A percentile compares a stretch with the other conserved stretches of the same genome.
Conservation (phyloP, 2,888 invertebrate genomes). For the Priapulus caudatus region DNA sequence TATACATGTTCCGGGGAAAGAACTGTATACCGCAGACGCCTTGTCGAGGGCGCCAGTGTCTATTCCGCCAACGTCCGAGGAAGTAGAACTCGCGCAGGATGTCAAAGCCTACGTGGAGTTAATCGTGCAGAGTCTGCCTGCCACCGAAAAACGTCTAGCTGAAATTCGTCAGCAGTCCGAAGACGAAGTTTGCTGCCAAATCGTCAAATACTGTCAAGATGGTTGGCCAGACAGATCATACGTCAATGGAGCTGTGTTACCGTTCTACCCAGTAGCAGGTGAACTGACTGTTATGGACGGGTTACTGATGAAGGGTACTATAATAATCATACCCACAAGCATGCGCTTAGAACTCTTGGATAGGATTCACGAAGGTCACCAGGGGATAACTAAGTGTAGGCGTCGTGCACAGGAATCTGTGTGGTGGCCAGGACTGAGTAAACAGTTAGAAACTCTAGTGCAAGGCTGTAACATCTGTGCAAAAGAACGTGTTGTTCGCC, state of each 20-base stretch:
- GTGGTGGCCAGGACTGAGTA: conserved; percentile 20
- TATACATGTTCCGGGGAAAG: conserved; percentile 28
- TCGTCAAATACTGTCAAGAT: background rate
- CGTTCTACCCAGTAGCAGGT: conserved; percentile 1
- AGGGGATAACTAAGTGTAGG: conserved; percentile 21
- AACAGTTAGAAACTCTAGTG: conserved; percentile 15
- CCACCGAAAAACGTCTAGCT: conserved; percentile 15
- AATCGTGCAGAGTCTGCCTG: conserved; percentile 14
- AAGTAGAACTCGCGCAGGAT: conserved; percentile 14
- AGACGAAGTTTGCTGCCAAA: too few relatives aligned
- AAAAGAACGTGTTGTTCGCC: conserved; percentile 14
- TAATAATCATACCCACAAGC: too few relatives aligned
- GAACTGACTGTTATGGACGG: conserved; percentile 7
- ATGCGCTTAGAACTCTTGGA: conserved; percentile 2
- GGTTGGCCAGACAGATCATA: background rate
- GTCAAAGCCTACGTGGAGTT: conserved; percentile 12
- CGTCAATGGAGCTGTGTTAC: background rate
- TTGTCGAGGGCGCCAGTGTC: conserved; percentile 22
- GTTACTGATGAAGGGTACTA: conserved; percentile 7
- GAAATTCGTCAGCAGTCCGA: too few relatives aligned
- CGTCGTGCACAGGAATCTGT: conserved; percentile 18
- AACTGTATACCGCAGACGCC: conserved; percentile 28
- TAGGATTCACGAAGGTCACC: conserved; percentile 19
- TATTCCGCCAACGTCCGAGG: too few relatives aligned
- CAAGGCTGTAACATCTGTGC: conserved; percentile 13